Percentiles rank a stretch among this genome's conserved stretches.
Evolutionary conservation across 2,797 vertebrate species (phyloP).

Genomic region (Acipenser transmontanus): DNA sequence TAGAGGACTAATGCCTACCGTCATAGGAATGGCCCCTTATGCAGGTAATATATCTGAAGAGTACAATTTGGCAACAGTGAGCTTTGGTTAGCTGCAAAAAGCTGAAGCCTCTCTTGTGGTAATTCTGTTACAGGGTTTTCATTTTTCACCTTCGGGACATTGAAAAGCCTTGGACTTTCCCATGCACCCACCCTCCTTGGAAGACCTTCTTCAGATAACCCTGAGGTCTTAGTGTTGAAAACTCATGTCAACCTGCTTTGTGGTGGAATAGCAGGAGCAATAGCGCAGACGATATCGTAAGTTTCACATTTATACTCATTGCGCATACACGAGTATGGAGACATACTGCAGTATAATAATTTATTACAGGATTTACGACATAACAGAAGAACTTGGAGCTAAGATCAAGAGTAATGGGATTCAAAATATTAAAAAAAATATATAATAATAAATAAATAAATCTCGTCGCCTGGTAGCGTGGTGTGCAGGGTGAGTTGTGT

Average conservation of each 20-base stretch:
- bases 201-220: slow-evolving; percentile 87
- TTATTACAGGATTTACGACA: too few relatives aligned
- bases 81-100: neutral
- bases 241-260: slow-evolving; percentile 88
- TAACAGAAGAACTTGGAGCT: too few relatives aligned
- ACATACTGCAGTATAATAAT: too few relatives aligned
- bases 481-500: too few relatives aligned
- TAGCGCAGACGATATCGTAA: slow-evolving; percentile 97
- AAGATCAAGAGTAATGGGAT: too few relatives aligned
- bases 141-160: slow-evolving; percentile 93
- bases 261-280: slow-evolving; percentile 89
- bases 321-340: too few relatives aligned
- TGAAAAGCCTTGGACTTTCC: slow-evolving; percentile 88
- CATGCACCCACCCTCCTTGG: slow-evolving; percentile 83
- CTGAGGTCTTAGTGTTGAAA: slow-evolving; percentile 86
- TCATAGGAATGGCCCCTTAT: slow-evolving; percentile 97
- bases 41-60: slow-evolving; percentile 63
- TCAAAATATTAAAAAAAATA: too few relatives aligned
- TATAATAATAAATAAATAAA: too few relatives aligned
- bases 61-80: neutral
- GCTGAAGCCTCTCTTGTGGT: slow-evolving; percentile 8
- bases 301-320: slow-evolving; percentile 35
- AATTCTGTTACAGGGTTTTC: slow-evolving; percentile 73
- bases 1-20: slow-evolving; percentile 83
- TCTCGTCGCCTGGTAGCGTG: too few relatives aligned